A percentile compares a stretch with the other conserved stretches of the same genome.
These are phyloP conservation scores for Agrotis exclamationis DNA, from an alignment of 2,888 invertebrate genomes.

Conservation along the genomic window DNA sequence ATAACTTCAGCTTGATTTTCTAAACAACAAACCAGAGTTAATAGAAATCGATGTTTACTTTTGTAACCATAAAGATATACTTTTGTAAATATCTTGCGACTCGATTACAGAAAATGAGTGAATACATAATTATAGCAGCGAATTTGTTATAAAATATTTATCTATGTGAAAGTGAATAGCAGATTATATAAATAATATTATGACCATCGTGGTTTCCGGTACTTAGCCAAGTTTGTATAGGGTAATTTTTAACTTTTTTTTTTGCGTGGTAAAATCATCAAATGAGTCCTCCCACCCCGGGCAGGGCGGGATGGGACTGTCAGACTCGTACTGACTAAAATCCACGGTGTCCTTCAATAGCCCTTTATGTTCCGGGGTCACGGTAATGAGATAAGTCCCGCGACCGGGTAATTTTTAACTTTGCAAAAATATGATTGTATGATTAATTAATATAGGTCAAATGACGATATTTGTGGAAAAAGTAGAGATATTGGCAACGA, in stretches of 20 bases:
- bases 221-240: constrained; percentile 9
- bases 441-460: no score
- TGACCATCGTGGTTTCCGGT: background rate
- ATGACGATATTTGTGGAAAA: background rate
- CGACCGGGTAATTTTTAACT: background rate
- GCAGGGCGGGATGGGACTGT: no score
- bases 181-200: no score
- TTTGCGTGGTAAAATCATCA: no score
- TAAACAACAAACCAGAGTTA: background rate
- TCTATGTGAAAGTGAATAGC: no score
- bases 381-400: no score
- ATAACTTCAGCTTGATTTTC: background rate
- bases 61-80: constrained; percentile 1
- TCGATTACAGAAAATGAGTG: background rate
- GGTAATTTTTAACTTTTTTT: no score
- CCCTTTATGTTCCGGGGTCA: no score
- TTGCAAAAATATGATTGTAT: no score
- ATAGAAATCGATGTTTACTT: background rate
- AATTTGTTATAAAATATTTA: constrained; percentile 5
- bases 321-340: no score
- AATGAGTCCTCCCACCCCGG: no score
- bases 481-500: background rate
- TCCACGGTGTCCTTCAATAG: no score
- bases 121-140: background rate
- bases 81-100: constrained; percentile 1